Evolutionary conservation across 2,888 invertebrate species (phyloP).

Genomic region (Agrenia bidenticulata): DNA sequence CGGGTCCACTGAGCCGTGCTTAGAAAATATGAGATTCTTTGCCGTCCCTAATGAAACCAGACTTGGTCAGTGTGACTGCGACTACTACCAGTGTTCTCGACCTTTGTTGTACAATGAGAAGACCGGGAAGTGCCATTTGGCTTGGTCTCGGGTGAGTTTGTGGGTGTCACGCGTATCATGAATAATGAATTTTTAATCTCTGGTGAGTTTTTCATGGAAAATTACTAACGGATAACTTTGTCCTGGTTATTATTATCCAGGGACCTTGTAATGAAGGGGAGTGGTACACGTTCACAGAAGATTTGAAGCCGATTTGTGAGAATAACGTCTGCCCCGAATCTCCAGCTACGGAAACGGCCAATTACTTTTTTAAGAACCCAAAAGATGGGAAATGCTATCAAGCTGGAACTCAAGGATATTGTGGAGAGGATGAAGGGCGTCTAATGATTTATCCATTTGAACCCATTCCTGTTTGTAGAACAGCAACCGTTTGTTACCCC

Average conservation of each 20-base stretch:
- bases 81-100: slow-evolving; percentile 48
- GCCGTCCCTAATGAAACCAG: slow-evolving; percentile 45
- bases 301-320: slow-evolving; percentile 35
- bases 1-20: slow-evolving; percentile 38
- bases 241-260: slow-evolving; percentile 25
- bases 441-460: slow-evolving; percentile 39
- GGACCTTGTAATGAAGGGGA: slow-evolving; percentile 46
- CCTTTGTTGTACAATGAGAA: slow-evolving; percentile 42
- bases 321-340: slow-evolving; percentile 33
- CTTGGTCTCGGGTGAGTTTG: slow-evolving; percentile 46
- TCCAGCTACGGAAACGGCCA: not conserved
- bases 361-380: not conserved
- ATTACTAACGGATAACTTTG: not conserved
- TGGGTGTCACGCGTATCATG: not conserved
- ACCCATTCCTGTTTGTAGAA: slow-evolving; percentile 48
- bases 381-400: slow-evolving; percentile 43
- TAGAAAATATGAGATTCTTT: slow-evolving; percentile 51
- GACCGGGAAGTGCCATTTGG: slow-evolving; percentile 46
- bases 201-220: not conserved
- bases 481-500: slow-evolving; percentile 40
- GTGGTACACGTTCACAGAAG: slow-evolving; percentile 45
- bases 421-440: slow-evolving; percentile 33
- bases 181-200: not conserved
- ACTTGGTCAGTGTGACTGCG: slow-evolving; percentile 50
- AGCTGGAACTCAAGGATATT: slow-evolving; percentile 41